Conservation (phyloP, 2,888 invertebrate genomes). For the Aquatica leii region DNA sequence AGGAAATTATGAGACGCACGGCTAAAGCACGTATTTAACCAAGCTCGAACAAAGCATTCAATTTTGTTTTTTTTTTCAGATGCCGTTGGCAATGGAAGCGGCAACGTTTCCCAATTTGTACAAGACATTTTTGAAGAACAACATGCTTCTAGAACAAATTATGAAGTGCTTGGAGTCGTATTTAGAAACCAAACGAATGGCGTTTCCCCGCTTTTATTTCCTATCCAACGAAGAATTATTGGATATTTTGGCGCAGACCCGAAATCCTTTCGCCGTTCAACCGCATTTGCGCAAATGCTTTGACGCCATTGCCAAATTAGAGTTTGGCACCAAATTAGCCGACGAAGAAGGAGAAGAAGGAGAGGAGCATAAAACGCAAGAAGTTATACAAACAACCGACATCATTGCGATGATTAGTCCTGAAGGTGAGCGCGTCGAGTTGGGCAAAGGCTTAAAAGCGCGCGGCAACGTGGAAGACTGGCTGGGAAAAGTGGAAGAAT, state of each 20-base stretch:
- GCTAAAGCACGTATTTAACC: constrained; percentile 67
- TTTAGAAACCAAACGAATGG: constrained; percentile 85
- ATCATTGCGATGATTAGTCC: constrained; percentile 91
- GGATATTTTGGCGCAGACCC: constrained; percentile 88
- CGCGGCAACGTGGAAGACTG: constrained; percentile 93
- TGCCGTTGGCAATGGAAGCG: constrained; percentile 82
- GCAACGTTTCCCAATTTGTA: constrained; percentile 77
- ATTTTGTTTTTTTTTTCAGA: constrained; percentile 58
- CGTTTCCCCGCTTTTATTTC: constrained; percentile 90
- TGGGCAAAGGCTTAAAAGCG: constrained; percentile 85
- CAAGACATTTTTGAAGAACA: constrained; percentile 75
- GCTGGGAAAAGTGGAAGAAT: constrained; percentile 89
- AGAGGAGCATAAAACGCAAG: constrained; percentile 38
- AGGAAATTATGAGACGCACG: constrained; percentile 84
- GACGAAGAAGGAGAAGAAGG: constrained; percentile 65
- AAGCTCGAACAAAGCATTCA: neutral
- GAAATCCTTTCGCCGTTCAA: constrained; percentile 89
- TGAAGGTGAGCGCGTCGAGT: constrained; percentile 81
- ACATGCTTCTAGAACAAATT: constrained; percentile 84
- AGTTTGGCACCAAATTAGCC: constrained; percentile 72
- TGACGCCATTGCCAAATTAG: constrained; percentile 80
- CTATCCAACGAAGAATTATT: constrained; percentile 88
- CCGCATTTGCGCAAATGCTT: constrained; percentile 91
- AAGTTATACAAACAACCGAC: constrained; percentile 75
- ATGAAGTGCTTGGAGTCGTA: constrained; percentile 91